Evolutionary conservation across 1,140 invertebrate genomes (phyloP).

Genomic region (Mizuhopecten yessoensis): DNA sequence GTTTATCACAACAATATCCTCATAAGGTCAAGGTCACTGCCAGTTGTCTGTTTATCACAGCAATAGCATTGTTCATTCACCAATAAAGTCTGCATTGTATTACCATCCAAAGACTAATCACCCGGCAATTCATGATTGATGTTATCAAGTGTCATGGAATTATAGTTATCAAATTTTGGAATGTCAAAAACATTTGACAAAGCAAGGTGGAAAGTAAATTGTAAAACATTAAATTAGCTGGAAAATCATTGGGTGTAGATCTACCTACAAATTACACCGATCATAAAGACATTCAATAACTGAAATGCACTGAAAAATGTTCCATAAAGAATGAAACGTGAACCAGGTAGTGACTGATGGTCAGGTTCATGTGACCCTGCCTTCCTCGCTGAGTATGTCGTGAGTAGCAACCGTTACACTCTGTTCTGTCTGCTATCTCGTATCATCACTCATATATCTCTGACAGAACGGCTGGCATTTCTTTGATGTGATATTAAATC

Average conservation of each 20-base stretch:
- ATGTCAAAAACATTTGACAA: not conserved
- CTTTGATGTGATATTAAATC: slow-evolving; percentile 31
- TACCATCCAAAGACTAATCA: not conserved
- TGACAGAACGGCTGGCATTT: slow-evolving; percentile 8
- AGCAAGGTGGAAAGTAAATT: not conserved
- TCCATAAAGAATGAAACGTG: not conserved
- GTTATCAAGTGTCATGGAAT: not conserved
- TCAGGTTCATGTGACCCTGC: not conserved
- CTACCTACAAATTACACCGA: not conserved
- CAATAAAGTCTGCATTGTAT: not conserved
- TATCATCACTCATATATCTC: not conserved
- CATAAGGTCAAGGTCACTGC: too few relatives aligned
- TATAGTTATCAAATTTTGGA: not conserved
- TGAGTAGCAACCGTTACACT: not conserved
- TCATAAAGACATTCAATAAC: not conserved
- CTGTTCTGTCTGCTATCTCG: not conserved
- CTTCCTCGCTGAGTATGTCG: not conserved
- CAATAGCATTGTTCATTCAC: too few relatives aligned
- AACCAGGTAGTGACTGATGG: not conserved
- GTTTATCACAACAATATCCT: too few relatives aligned
- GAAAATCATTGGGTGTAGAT: not conserved
- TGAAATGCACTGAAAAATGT: not conserved
- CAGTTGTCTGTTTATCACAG: too few relatives aligned
- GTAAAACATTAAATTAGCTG: not conserved
- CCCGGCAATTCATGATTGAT: not conserved